Conservation (phyloP, 1,140 invertebrate genomes). For the Musca vetustissima region DNA sequence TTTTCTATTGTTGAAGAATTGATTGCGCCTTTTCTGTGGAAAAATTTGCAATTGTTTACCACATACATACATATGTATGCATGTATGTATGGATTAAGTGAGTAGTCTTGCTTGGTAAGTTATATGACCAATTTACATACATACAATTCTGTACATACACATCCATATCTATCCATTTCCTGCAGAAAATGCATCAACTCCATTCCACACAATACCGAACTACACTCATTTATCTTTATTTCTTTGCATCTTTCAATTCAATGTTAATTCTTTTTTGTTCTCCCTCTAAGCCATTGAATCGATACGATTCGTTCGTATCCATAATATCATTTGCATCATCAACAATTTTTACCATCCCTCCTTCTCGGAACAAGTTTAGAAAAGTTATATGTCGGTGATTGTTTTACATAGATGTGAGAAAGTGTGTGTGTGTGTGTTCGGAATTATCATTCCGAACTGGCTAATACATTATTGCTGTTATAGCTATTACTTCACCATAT, state of each 20-base stretch:
- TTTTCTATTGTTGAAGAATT: too few species aligned
- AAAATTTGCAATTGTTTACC: too few species aligned
- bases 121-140: too few species aligned
- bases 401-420: not conserved
- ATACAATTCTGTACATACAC: too few species aligned
- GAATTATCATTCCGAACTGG: conserved; percentile 6
- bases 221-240: conserved; percentile 15
- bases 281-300: not conserved
- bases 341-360: not conserved
- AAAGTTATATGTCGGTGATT: not conserved
- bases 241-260: conserved; percentile 19
- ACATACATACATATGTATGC: too few species aligned
- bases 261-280: conserved; percentile 8
- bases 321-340: conserved; percentile 20
- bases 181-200: too few species aligned
- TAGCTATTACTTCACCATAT: not conserved
- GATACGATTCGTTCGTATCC: too few species aligned
- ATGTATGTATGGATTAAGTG: too few species aligned
- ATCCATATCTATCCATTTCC: too few species aligned
- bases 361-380: too few species aligned
- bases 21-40: too few species aligned
- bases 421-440: not conserved
- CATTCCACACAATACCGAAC: not conserved
- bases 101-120: too few species aligned
- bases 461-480: conserved; percentile 22